Evolutionary conservation across 2,888 invertebrate genomes (phyloP).

Genomic region (Nebria brevicollis): DNA sequence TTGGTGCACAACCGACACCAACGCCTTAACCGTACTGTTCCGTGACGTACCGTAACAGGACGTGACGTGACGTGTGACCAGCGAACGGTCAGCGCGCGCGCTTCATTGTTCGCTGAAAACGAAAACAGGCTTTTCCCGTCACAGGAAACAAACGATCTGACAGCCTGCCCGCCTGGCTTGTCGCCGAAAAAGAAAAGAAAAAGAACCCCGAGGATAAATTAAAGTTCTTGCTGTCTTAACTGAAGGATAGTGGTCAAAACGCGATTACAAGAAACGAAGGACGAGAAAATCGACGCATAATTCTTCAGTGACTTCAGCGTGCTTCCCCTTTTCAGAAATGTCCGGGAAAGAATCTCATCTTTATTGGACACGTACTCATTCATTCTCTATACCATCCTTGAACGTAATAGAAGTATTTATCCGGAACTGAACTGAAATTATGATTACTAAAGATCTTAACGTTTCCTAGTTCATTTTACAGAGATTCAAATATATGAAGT

Average conservation of each 20-base stretch:
- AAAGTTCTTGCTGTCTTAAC: constrained; percentile 14
- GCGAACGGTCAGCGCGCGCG: constrained; percentile 11
- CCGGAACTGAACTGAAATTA: too few relatives aligned
- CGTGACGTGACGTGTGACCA: constrained; percentile 1
- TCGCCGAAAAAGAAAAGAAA: constrained; percentile 24
- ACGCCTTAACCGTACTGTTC: neutral
- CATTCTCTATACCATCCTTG: neutral
- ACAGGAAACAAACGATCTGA: constrained; percentile 38
- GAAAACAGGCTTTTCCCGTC: constrained; percentile 44
- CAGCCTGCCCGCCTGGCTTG: constrained; percentile 12
- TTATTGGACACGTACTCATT: constrained; percentile 6
- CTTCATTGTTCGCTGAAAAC: constrained; percentile 8
- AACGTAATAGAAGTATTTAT: too few relatives aligned
- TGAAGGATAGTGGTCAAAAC: constrained; percentile 44
- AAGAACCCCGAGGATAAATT: constrained; percentile 28
- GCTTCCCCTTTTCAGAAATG: neutral
- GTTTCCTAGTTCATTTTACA: neutral
- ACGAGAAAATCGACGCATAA: constrained; percentile 39
- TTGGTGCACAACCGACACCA: neutral
- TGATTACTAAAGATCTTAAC: too few relatives aligned
- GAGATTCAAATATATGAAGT: neutral
- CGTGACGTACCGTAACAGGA: neutral
- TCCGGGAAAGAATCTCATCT: neutral
- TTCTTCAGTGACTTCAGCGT: constrained; percentile 18
- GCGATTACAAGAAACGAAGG: constrained; percentile 43